These are phyloP conservation scores for human (Homo sapiens) DNA, from an alignment of 2,113 vertebrate genomes.

Conservation along the genomic window DNA sequence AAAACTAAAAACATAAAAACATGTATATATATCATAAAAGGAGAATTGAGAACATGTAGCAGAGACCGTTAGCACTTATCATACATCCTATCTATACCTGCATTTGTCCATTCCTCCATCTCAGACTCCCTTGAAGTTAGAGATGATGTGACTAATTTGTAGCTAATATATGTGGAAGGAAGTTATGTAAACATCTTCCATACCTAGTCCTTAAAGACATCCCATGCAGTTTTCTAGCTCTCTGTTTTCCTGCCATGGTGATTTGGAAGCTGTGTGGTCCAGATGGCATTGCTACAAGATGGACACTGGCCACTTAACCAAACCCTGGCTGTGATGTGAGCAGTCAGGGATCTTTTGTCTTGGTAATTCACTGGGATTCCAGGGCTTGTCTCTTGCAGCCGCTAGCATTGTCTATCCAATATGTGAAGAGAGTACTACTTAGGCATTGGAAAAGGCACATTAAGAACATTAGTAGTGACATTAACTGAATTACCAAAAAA, in stretches of 20 bases:
- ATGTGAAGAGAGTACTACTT: not conserved
- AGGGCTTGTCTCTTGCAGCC: not conserved
- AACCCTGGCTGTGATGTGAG: not conserved
- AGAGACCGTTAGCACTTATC: not conserved
- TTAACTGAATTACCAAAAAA: not conserved
- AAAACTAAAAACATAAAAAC: too few species aligned
- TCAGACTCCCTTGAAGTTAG: not conserved
- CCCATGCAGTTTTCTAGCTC: accelerated
- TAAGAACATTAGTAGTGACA: not conserved
- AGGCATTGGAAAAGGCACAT: not conserved
- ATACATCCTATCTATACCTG: not conserved
- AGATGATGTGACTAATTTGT: not conserved
- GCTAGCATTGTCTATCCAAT: not conserved
- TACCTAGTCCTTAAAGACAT: not conserved
- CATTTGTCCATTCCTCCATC: not conserved
- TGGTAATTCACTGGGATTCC: not conserved
- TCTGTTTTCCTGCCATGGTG: not conserved
- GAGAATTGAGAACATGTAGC: not conserved
- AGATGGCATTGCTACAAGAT: not conserved
- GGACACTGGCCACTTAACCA: not conserved
- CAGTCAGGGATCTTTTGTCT: not conserved
- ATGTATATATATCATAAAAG: too few species aligned
- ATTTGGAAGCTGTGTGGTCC: not conserved
- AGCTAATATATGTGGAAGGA: not conserved
- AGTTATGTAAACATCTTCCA: not conserved